phyloP scores from a whole-genome alignment of 1,140 invertebrate species.

The Maniola jurtina region DNA sequence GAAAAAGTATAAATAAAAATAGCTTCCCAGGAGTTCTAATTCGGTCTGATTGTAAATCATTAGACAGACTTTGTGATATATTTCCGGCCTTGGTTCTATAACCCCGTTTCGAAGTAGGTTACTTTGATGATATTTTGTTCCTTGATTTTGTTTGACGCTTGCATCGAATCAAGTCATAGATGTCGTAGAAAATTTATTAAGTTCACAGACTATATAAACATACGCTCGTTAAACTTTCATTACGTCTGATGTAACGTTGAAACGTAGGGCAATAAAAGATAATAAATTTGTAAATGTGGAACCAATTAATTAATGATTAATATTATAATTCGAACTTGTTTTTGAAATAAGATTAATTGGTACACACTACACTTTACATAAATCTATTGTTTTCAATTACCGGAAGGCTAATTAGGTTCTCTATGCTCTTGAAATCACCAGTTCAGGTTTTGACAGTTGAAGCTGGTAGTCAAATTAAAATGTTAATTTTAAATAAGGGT shows the following conservation, averaged over 20 bases:
- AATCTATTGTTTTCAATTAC: too few relatives aligned
- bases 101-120: constrained; percentile 49
- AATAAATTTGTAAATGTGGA: constrained; percentile 22
- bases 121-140: constrained; percentile 60
- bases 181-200: constrained; percentile 56
- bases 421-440: too few relatives aligned
- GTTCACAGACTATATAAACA: constrained; percentile 39
- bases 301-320: constrained; percentile 13
- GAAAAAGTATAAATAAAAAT: constrained; percentile 2
- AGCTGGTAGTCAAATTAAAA: too few relatives aligned
- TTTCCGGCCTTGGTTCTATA: constrained; percentile 47
- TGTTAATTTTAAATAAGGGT: too few relatives aligned
- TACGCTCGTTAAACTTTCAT: constrained; percentile 36
- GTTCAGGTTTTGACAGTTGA: not conserved
- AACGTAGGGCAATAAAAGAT: constrained; percentile 20
- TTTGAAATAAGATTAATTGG: not conserved
- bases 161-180: constrained; percentile 42
- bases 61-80: constrained; percentile 10
- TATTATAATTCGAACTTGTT: not conserved
- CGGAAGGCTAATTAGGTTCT: too few relatives aligned
- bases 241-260: constrained; percentile 26
- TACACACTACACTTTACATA: not conserved
- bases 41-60: constrained; percentile 1
- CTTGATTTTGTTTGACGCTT: constrained; percentile 43
- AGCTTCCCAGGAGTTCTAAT: constrained; percentile 4